Evolutionary conservation across 2,113 vertebrate species (phyloP), one percentile per base, ranked within the genome.

Genomic region (Procavia capensis): DNA sequence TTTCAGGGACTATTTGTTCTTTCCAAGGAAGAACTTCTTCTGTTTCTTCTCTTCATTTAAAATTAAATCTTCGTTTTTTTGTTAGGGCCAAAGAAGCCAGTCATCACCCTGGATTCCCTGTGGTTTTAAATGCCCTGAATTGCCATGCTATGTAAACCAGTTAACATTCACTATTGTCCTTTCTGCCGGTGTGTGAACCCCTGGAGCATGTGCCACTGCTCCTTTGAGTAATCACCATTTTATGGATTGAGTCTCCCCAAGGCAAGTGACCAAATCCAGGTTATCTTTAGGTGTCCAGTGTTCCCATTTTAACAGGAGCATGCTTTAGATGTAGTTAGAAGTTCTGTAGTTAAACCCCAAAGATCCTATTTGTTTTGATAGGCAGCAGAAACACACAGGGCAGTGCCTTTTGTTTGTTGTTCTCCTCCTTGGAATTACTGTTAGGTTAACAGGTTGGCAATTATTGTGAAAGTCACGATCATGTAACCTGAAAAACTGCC

Each of bases 271-370:
- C 94, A 66, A 91, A 87, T 87, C 34, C n/a, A 91, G 76, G 57
- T 85, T 54, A 47, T 76, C 92, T 66, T 94, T 81, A 93, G 88
- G 85, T 90, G 75, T 85, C 76, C 91, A 87, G 0, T 76, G 14
- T 66, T 91, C 47, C 22, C 11, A 45, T 84, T 91, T 64, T 31
- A 88, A 61, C 29, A 66, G 80, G 29, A 68, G 16, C 79, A 78
- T 43, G 24, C 61, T 64, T 50, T 41, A 74, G 76, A 76, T 95
- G 20, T 81, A 59, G 80, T 89, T 80, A 16, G 59, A 57, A 68
- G 57, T 89, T 45, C 64, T 92, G 72, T 94, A 91, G 93, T 94
- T 89, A 93, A 96, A 64, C 81, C 89, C 80, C 41, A 87, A 90
- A 88, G 95, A 78, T 57, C 80, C 57, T 84, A 57, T 63, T 95